Evolutionary conservation across 2,113 vertebrate species (phyloP).

Genomic region (Gambusia holbrooki): DNA sequence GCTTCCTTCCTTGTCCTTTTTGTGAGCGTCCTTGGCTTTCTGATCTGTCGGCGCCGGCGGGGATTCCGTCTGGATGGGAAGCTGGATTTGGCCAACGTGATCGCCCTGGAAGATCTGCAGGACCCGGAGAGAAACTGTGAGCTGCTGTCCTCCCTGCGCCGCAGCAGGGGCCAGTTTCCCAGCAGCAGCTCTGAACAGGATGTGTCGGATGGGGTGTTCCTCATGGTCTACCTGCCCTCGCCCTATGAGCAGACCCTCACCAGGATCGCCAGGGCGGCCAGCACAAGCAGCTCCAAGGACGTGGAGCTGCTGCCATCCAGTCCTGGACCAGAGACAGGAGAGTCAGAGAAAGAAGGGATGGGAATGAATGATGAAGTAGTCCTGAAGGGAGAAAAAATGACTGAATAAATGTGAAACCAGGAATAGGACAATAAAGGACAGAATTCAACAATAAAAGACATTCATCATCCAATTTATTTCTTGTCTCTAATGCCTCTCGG

Average conservation of each 20-base stretch:
- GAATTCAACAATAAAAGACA: neutral
- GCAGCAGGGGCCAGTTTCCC: conserved; percentile 38
- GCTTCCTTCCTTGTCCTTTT: conserved; percentile 64
- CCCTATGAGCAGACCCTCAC: conserved; percentile 88
- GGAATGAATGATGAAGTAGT: neutral
- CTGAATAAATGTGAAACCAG: conserved; percentile 13
- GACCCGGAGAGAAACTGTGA: conserved; percentile 71
- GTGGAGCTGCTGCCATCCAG: conserved; percentile 50
- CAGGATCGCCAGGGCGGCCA: conserved; percentile 75
- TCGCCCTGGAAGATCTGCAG: conserved; percentile 80
- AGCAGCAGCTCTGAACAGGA: conserved; percentile 66
- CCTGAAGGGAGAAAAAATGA: conserved; percentile 8
- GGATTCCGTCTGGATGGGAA: conserved; percentile 58
- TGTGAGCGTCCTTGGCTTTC: conserved; percentile 38
- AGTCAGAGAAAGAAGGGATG: conserved; percentile 5
- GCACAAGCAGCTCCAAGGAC: conserved; percentile 67
- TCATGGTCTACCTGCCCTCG: conserved; percentile 80
- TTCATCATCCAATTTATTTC: neutral
- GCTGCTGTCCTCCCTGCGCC: conserved; percentile 67
- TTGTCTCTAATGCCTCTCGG: neutral
- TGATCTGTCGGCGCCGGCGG: conserved; percentile 52
- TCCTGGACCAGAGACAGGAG: conserved; percentile 28
- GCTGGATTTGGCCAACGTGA: conserved; percentile 79
- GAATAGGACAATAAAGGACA: neutral
- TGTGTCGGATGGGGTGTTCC: conserved; percentile 69